These are phyloP conservation scores for Pachymerium ferrugineum DNA, from an alignment of 2,888 invertebrate species.

Conservation along the genomic window DNA sequence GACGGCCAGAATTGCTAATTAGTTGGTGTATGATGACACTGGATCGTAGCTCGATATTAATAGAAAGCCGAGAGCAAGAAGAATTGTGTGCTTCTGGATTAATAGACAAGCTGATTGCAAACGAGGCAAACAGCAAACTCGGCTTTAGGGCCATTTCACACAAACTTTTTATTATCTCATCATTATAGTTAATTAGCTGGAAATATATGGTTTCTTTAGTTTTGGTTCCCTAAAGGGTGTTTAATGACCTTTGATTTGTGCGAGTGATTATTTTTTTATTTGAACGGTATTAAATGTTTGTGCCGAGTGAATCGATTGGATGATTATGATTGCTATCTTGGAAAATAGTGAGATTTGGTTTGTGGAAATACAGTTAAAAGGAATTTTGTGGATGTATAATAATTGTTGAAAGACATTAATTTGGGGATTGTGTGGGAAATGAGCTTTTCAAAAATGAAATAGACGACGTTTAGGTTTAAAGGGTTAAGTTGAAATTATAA, in stretches of 20 bases:
- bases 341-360: no score
- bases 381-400: no score
- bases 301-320: background rate
- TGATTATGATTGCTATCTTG: no score
- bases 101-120: background rate
- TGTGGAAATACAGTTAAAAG: no score
- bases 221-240: background rate
- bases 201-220: background rate
- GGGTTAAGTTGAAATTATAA: no score
- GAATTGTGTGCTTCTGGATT: background rate
- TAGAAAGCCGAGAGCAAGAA: background rate
- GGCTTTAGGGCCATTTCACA: background rate
- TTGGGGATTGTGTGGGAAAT: no score
- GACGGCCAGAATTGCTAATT: slow-evolving; percentile 10
- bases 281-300: background rate
- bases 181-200: slow-evolving; percentile 3
- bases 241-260: background rate
- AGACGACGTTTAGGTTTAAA: no score
- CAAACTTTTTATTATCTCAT: background rate
- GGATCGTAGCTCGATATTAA: slow-evolving; percentile 16
- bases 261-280: background rate
- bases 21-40: slow-evolving; percentile 12
- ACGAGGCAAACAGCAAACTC: background rate
- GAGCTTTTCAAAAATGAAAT: no score
- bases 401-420: no score